Conservation (phyloP, 1,140 invertebrate species). For the Thaumetopoea pityocampa region DNA sequence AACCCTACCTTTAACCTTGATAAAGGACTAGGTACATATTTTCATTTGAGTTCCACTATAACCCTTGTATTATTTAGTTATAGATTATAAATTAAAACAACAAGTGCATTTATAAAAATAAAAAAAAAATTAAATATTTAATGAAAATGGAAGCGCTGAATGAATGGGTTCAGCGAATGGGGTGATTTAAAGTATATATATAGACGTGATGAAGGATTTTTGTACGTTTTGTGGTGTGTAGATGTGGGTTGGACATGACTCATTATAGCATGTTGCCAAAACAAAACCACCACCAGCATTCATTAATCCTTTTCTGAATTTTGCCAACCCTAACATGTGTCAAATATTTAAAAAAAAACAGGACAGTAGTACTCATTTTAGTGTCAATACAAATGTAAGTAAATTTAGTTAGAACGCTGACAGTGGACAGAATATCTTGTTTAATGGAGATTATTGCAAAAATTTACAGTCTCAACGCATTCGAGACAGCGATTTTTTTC, state of each 20-base stretch:
- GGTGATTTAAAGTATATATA: conserved; percentile 40
- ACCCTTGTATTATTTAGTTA: conserved; percentile 38
- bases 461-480: conserved; percentile 16
- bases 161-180: conserved; percentile 63
- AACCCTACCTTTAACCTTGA: too few species aligned
- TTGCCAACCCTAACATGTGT: conserved; percentile 50
- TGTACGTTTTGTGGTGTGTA: conserved; percentile 66
- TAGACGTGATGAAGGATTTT: conserved; percentile 60
- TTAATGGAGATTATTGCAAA: conserved; percentile 14
- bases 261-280: conserved; percentile 14
- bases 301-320: conserved; percentile 7
- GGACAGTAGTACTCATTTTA: conserved; percentile 23
- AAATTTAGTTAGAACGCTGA: conserved; percentile 28
- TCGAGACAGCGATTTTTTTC: too few species aligned
- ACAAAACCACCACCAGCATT: conserved; percentile 3
- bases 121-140: conserved; percentile 61
- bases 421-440: conserved; percentile 21
- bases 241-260: conserved; percentile 44
- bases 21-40: too few species aligned
- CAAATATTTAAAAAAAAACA: conserved; percentile 37
- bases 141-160: conserved; percentile 51
- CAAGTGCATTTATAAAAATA: conserved; percentile 74
- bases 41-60: too few species aligned
- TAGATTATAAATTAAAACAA: conserved; percentile 57
- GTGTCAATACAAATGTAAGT: conserved; percentile 29